These are phyloP conservation scores for Dryobota labecula DNA, from an alignment of 2,888 invertebrate species.

Conservation along the genomic window DNA sequence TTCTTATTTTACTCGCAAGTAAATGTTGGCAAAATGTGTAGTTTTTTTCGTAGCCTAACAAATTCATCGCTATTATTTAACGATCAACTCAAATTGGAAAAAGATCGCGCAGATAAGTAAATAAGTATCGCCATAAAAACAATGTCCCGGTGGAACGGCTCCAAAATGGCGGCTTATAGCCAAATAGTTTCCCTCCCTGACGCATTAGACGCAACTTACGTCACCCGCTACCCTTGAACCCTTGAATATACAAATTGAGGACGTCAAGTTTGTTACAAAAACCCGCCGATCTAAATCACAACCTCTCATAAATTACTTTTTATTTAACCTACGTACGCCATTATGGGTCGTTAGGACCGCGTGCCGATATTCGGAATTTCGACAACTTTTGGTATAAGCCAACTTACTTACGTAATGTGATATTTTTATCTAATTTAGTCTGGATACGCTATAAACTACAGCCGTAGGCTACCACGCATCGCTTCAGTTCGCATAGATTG, in stretches of 20 bases:
- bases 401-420: conserved; percentile 19
- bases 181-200: conserved; percentile 42
- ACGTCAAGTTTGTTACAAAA: conserved; percentile 48
- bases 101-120: conserved; percentile 38
- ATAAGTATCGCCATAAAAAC: conserved; percentile 38
- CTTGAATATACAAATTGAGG: conserved; percentile 45
- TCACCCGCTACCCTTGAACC: conserved; percentile 58
- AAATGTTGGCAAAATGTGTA: not conserved
- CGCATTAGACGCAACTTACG: conserved; percentile 54
- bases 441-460: conserved; percentile 45
- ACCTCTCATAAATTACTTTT: conserved; percentile 61
- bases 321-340: conserved; percentile 57
- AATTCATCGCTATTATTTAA: conserved; percentile 22
- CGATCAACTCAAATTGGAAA: conserved; percentile 31
- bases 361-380: conserved; percentile 16
- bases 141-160: conserved; percentile 7
- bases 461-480: conserved; percentile 45
- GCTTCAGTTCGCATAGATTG: conserved; percentile 56
- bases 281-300: conserved; percentile 62
- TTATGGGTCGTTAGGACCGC: conserved; percentile 56
- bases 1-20: not conserved
- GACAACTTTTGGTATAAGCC: conserved; percentile 25
- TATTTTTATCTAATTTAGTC: conserved; percentile 32
- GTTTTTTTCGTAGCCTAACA: not conserved
- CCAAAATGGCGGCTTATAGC: conserved; percentile 8